Evolutionary conservation across 2,888 invertebrate genomes (phyloP), one percentile per base, ranked within the genome.

Genomic region (Pedicia rivosa): DNA sequence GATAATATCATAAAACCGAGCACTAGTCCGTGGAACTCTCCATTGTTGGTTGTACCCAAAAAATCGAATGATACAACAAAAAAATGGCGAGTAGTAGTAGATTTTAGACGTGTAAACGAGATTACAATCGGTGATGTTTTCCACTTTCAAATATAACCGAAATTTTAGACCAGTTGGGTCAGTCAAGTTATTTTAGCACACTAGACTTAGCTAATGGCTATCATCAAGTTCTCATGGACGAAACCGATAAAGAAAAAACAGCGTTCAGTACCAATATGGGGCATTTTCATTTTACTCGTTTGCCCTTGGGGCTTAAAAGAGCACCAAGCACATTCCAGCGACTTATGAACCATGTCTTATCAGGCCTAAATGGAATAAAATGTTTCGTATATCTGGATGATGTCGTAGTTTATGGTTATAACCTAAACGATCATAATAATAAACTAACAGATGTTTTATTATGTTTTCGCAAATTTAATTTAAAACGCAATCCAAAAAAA

Each of bases 401-500:
- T 30, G 30, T 30, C 5, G 30, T 30, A 15, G 17, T 30, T 5
- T 16, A 46, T 32, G 46, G 46, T 1, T 36, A 36, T 14, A 44
- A 39, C 5, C 34, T 50, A 12, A 44, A 49, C 37, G 48, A 50
- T 38, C 48, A 48, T 26, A 42, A 43, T 13, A 30, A 36, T n/a
- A 43, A 36, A 12, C 35, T 48, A 14, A 41, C 35, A 39, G 12
- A 22, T 22, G 43, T 50, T 5, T 43, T 50, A 26, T 19, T 47
- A 28, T 38, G 40, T 31, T 34, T 48, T 9, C 37, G 42, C 26
- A 15, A 41, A 35, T 35, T 30, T 2, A 44, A 45, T 35, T 41
- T 48, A 7, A 46, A 48, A 45, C 37, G 47, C 5, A 44, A 49
- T 35, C 24, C 47, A 1, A 43, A 45, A 17, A n/a, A n/a, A 47